A percentile compares a stretch with the other conserved stretches of the same genome.
phyloP scores from a whole-genome alignment of 2,113 vertebrate species.

The Chionis minor region DNA sequence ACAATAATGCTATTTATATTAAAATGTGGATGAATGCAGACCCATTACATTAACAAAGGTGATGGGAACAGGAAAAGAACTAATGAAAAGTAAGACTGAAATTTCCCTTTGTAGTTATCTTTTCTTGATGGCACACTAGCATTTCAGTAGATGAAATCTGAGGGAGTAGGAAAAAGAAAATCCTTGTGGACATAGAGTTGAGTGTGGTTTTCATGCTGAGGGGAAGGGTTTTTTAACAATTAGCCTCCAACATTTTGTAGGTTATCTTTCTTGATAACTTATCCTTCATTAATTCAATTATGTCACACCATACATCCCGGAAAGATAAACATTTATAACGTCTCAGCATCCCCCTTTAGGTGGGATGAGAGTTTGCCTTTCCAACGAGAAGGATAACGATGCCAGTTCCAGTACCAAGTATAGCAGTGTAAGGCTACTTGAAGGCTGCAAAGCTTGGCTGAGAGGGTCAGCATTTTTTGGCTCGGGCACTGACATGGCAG shows the following conservation, averaged over 20 bases:
- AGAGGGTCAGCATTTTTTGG: neutral
- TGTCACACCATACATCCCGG: neutral
- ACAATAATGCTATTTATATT: neutral
- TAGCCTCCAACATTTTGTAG: neutral
- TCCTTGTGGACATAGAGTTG: neutral
- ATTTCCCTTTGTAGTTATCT: neutral
- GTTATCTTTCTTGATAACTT: neutral
- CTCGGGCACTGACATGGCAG: neutral
- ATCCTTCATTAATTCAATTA: neutral
- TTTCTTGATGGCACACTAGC: neutral
- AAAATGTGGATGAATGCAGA: neutral
- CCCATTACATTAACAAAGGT: neutral
- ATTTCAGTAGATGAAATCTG: neutral
- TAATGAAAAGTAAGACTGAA: neutral
- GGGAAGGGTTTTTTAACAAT: neutral
- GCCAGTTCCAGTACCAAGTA: neutral
- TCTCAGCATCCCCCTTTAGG: neutral
- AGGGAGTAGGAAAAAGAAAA: neutral
- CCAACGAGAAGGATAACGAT: neutral
- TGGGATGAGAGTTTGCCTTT: neutral
- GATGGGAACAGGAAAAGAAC: neutral
- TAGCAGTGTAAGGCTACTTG: neutral
- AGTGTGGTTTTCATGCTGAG: neutral
- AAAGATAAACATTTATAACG: rapidly evolving
- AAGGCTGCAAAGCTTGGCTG: neutral